Evolutionary conservation across 30 jellyfish, hydroid and myxozoan genomes (phyloP), one percentile per base, ranked within the genome.

Genomic region (Cassiopea xamachana): DNA sequence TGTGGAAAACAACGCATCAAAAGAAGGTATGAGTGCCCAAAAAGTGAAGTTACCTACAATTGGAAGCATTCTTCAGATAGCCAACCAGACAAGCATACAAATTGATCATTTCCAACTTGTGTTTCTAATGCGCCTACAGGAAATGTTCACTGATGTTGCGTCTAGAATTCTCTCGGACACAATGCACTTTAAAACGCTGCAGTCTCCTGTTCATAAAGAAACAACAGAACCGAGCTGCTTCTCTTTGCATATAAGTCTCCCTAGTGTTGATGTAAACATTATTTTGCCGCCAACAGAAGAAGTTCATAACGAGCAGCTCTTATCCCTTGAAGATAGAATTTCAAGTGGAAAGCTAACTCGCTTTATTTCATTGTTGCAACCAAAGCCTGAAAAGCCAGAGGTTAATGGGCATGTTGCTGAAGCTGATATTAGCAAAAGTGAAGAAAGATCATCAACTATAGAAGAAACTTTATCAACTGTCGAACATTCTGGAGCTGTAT

Each of bases 41-140:
- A 71, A 5, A 16, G 69, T 55, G 62, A 90, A 83, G 19, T 19
- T 90, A 58, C 93, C 97, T 2, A 72, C 97, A 16, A 62, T 89
- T 43, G 97, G 97, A 10, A 80, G 96, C 49, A 72, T 96, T 27
- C 50, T 92, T 43, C 92, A 87, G 48, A 83, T 89, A 46, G 55
- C 97, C 12, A 89, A 89, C 64, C 73, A 93, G 16, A 90, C 96
- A 16, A 82, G 76, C 68, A 61, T 96, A 44, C 99, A 96, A 90
- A 90, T 96, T 9, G 99, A 96, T 19, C 99, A 96, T 85, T 96
- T 96, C 82, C 99, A 96, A 60, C 83, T 96, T 46, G 69, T 96
- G n/a, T 96, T 83, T 76, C 79, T 96, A 68, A 12, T 96, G 17
- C 98, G 99, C 16, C 43, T 96, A 70, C 96, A 94, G 46, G 99